These are phyloP conservation scores for Zaprionus camerounensis DNA, from an alignment of 1,140 invertebrate species.

Conservation along the genomic window DNA sequence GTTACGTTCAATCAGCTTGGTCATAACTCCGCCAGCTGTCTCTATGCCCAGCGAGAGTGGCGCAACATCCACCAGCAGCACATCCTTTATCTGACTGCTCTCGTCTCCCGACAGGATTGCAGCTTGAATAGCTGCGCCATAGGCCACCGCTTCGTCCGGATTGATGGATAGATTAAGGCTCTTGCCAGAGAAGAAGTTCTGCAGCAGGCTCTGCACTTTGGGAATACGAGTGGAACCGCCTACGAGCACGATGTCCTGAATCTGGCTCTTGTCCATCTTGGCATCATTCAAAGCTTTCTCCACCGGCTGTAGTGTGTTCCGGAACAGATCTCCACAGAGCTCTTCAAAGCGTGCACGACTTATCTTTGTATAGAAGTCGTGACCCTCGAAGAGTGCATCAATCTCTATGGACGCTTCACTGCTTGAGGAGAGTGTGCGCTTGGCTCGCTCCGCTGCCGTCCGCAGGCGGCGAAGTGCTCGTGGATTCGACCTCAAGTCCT, in stretches of 20 bases:
- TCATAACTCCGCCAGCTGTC: slow-evolving; percentile 87
- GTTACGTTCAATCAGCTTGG: slow-evolving; percentile 88
- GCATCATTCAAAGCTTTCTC: slow-evolving; percentile 90
- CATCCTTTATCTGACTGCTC: slow-evolving; percentile 72
- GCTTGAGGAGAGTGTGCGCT: slow-evolving; percentile 88
- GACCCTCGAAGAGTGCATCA: slow-evolving; percentile 89
- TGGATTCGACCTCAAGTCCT: slow-evolving; percentile 90
- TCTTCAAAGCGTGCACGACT: slow-evolving; percentile 94
- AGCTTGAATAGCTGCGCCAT: slow-evolving; percentile 90
- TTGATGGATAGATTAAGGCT: slow-evolving; percentile 89
- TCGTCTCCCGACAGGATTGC: slow-evolving; percentile 89
- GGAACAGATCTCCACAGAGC: slow-evolving; percentile 92
- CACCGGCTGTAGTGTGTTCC: slow-evolving; percentile 88
- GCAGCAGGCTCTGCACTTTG: slow-evolving; percentile 87
- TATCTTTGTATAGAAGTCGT: slow-evolving; percentile 94
- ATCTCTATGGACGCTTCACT: slow-evolving; percentile 89
- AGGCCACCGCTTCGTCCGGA: slow-evolving; percentile 91
- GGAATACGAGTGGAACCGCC: slow-evolving; percentile 88
- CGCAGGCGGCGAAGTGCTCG: slow-evolving; percentile 90
- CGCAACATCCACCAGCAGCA: slow-evolving; percentile 86
- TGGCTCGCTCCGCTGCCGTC: slow-evolving; percentile 89
- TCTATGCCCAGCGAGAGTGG: slow-evolving; percentile 87
- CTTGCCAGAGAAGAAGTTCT: slow-evolving; percentile 88
- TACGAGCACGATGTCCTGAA: slow-evolving; percentile 87
- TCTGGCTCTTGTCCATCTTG: slow-evolving; percentile 89